Base-by-base conservation (phyloP, 2,797 vertebrate species). In the Notoglanidium macrostoma region DNA sequence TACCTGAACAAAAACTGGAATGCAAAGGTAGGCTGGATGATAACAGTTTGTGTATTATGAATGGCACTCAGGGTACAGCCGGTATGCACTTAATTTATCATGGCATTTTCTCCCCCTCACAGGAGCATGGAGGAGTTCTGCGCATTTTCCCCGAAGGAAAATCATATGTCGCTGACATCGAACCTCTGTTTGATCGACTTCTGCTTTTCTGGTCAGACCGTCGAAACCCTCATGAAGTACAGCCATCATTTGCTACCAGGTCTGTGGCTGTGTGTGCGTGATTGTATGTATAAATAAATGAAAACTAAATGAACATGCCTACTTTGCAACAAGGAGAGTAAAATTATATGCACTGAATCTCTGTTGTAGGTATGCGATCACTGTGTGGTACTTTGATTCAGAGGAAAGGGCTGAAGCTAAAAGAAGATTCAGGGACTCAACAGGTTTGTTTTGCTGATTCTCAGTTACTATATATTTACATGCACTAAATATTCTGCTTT, bases 1-100 rank as follows among this genome's bases (percentile, higher is more conserved):
- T 99, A 99, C 92, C 95, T 99, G 91, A 99, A 99, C 93, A 98
- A 98, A 94, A 96, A 98, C 90, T 99, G 98, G 98, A 95, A 97
- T 73, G 95, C 96, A 72, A 97, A 87, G 65, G 88, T 91, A 87
- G 54, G 81, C n/a, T 65, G 12, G 5, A 80, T 46, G 26, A 55
- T 10, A 15, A 23, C 21, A 40, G 29, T 26, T 35, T 73, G 26
- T 57, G 26, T 26, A 8, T 44, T n/a, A 77, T 11, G 46, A 26
- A 32, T 29, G 14, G 17, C 59, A 82, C 59, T 21, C 14, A 29
- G 59, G 5, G 35, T 46, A 10, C 12, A 12, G 49, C 40, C 63
- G 29, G 23, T 57, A 44, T 63, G 32, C 57, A 59, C 14, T 49
- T 61, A 2, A 63, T 40, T 59, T 63, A 83, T 67, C 15, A 80